Conservation (phyloP, 2,888 invertebrate genomes). For the Cetonia aurata region DNA sequence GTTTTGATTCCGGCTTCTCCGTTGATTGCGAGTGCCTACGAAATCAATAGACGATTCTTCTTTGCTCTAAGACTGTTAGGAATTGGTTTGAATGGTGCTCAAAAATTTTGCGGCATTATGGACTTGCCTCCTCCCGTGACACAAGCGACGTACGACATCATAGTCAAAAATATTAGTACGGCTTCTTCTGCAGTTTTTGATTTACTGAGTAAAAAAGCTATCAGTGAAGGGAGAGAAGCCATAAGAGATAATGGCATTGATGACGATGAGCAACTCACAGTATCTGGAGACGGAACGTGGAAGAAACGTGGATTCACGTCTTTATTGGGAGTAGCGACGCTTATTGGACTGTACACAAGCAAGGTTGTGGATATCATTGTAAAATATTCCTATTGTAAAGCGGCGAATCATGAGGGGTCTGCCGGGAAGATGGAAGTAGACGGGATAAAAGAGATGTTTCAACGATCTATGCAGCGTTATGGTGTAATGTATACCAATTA, state of each 20-base stretch:
- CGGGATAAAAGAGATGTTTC: conserved; percentile 23
- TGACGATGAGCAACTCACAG: conserved; percentile 39
- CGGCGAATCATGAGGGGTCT: conserved; percentile 23
- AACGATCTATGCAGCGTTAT: conserved; percentile 32
- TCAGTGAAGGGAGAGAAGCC: conserved; percentile 36
- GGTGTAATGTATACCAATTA: conserved; percentile 47
- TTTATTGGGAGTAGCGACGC: conserved; percentile 48
- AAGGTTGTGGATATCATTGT: conserved; percentile 47
- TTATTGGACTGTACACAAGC: conserved; percentile 50
- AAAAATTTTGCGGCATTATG: conserved; percentile 52
- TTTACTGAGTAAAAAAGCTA: conserved; percentile 29
- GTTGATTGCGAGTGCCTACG: conserved; percentile 45
- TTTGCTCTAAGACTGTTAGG: conserved; percentile 51
- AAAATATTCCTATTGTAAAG: conserved; percentile 43
- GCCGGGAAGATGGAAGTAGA: conserved; percentile 33
- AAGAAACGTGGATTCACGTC: conserved; percentile 50
- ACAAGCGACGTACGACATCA: conserved; percentile 45
- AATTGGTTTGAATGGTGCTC: conserved; percentile 48
- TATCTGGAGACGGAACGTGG: no score
- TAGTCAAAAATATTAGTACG: conserved; percentile 44
- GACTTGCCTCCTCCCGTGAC: no score
- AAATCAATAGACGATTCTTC: conserved; percentile 52
- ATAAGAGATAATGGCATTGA: conserved; percentile 37
- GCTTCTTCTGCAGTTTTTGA: conserved; percentile 45
- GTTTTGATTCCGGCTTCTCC: conserved; percentile 48